A percentile compares a stretch with the other conserved stretches of the same genome.
phyloP scores from a whole-genome alignment of 2,113 vertebrate genomes.

The Enhydra lutris region DNA sequence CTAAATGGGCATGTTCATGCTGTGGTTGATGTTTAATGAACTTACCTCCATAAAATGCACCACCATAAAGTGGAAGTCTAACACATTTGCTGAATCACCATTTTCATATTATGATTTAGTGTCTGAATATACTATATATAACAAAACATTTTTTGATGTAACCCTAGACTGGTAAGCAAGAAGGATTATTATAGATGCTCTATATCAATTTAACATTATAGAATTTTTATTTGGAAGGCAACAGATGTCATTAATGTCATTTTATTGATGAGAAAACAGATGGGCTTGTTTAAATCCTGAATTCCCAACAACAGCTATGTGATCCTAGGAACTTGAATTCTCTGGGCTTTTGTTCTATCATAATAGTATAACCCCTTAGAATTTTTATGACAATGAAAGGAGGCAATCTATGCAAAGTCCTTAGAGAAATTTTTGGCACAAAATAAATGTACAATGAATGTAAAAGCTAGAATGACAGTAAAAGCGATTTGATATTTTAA shows the following conservation, averaged over 20 bases:
- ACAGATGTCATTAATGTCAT: background rate
- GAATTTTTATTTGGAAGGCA: background rate
- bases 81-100: slow-evolving; percentile 23
- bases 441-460: background rate
- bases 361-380: background rate
- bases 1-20: background rate
- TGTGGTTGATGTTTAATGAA: background rate
- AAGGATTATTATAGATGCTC: background rate
- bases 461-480: background rate
- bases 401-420: background rate
- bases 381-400: background rate
- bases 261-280: background rate
- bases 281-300: background rate
- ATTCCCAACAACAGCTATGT: background rate
- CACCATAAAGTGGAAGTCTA: slow-evolving; percentile 1
- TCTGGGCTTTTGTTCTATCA: background rate
- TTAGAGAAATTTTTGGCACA: background rate
- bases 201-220: background rate
- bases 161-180: background rate
- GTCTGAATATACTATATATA: background rate
- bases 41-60: background rate
- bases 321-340: background rate
- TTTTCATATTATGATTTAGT: background rate
- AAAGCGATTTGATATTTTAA: background rate
- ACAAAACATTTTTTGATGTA: background rate